phyloP scores from a whole-genome alignment of 2,113 vertebrate species.

The Spizaetus ornatus region DNA sequence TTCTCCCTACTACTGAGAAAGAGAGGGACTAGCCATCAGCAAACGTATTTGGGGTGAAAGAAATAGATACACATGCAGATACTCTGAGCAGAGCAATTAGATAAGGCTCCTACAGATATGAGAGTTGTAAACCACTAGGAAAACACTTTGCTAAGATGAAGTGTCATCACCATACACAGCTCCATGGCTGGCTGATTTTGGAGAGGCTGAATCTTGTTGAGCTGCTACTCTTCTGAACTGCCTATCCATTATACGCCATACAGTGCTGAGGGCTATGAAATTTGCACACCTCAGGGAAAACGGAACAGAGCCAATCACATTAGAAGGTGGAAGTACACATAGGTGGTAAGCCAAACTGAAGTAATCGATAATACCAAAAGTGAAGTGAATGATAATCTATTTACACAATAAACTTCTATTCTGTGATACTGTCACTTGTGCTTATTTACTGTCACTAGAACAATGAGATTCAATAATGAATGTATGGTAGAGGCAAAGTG shows the following conservation, averaged over 20 bases:
- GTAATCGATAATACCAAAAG: background rate
- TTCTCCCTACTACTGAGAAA: background rate
- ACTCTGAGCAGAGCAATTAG: background rate
- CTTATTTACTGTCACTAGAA: background rate
- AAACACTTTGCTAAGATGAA: conserved; percentile 25
- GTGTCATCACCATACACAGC: conserved; percentile 3
- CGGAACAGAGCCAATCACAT: fast-evolving
- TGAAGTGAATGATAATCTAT: background rate
- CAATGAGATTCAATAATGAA: background rate
- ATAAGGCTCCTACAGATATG: background rate
- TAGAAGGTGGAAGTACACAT: background rate
- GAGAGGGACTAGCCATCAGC: background rate
- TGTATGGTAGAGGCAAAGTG: fast-evolving
- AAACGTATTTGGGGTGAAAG: background rate
- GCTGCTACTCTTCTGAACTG: background rate
- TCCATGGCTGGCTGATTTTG: conserved; percentile 12
- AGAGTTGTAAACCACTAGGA: background rate
- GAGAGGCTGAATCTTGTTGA: background rate
- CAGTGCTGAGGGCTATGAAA: background rate
- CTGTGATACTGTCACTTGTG: background rate
- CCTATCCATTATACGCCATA: fast-evolving
- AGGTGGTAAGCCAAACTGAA: background rate
- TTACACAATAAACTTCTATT: background rate
- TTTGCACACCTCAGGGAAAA: background rate
- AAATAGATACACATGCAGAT: background rate